Evolutionary conservation across 2,888 invertebrate genomes (phyloP), one percentile per base, ranked within the genome.

Genomic region (Drosophila subquinaria): DNA sequence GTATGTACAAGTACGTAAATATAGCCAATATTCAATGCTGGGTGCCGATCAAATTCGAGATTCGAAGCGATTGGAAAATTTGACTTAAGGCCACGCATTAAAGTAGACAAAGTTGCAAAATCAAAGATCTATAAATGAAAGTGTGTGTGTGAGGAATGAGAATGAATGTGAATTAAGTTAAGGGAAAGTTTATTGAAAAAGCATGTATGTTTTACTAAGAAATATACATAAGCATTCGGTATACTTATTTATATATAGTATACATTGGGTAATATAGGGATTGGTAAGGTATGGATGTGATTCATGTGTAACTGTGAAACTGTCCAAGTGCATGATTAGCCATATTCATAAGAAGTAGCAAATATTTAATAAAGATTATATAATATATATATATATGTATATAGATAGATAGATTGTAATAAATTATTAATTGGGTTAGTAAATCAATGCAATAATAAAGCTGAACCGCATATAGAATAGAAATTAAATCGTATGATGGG

Each of bases 391-490:
- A 55, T 57, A 65, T 68, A 57, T 66, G 45, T 62, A 56, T 69
- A 57, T 81, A 71, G 73, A 73, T 81, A 71, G 73, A 73, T 81
- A 81, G 74, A 69, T 81, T 68, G 69, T 87, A 72, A 87, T 82
- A 84, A 81, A 82, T 70, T 84, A 84, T 71, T 84, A 81, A 87
- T 71, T 74, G 88, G 85, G 65, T 79, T 84, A 82, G 69, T 83
- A 89, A 84, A 89, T 84, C 73, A 84, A 90, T 79, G 76, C 78
- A 86, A 90, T 92, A 92, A 92, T 93, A 93, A 93, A 93, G 92
- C 92, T 93, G 92, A 93, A 92, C 93, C 92, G 93, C 93, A 93
- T 93, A 93, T 93, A 93, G 92, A 92, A 92, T 91, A 93, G 92
- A 92, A 92, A 93, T 93, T 93, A 93, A 92, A 92, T 87, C 82